Evolutionary conservation across 2,888 invertebrate species (phyloP).

Genomic region (Hololepta plana): DNA sequence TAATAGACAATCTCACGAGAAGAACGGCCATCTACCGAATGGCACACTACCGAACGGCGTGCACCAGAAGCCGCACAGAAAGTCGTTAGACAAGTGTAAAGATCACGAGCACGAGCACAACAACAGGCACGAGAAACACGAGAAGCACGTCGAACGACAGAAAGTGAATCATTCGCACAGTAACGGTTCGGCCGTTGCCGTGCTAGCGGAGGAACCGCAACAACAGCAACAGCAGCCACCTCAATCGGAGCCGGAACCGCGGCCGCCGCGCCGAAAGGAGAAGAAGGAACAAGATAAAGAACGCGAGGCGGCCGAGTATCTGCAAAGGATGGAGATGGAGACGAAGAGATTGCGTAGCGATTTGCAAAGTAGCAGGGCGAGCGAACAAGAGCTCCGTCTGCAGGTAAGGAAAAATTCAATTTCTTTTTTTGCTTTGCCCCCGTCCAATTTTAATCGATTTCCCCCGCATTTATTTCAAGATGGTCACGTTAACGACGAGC

Average conservation of each 20-base stretch:
- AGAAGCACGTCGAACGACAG: constrained; percentile 14
- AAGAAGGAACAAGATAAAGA: constrained; percentile 29
- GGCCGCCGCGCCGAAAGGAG: constrained; percentile 17
- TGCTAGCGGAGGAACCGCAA: constrained; percentile 12
- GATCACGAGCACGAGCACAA: constrained; percentile 14
- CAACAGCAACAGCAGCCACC: constrained; percentile 1
- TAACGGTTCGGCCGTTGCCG: constrained; percentile 19
- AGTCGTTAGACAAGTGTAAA: constrained; percentile 32
- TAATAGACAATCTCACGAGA: no score
- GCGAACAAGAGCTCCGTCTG: constrained; percentile 52
- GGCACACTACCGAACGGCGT: constrained; percentile 22
- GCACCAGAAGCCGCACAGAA: constrained; percentile 32
- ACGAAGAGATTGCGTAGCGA: constrained; percentile 55
- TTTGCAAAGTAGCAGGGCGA: constrained; percentile 48
- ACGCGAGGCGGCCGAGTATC: constrained; percentile 29
- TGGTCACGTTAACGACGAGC: constrained; percentile 38
- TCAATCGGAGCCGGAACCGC: no score
- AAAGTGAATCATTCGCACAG: constrained; percentile 19
- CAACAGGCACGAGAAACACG: constrained; percentile 7
- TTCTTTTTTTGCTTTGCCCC: no score
- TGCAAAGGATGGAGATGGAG: constrained; percentile 49
- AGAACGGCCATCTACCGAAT: constrained; percentile 25
- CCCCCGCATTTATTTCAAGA: constrained; percentile 24
- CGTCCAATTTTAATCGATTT: no score
- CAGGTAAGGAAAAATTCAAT: no score